phyloP scores from a whole-genome alignment of 2,888 invertebrate species.

The Hirtodrosophila duncani region DNA sequence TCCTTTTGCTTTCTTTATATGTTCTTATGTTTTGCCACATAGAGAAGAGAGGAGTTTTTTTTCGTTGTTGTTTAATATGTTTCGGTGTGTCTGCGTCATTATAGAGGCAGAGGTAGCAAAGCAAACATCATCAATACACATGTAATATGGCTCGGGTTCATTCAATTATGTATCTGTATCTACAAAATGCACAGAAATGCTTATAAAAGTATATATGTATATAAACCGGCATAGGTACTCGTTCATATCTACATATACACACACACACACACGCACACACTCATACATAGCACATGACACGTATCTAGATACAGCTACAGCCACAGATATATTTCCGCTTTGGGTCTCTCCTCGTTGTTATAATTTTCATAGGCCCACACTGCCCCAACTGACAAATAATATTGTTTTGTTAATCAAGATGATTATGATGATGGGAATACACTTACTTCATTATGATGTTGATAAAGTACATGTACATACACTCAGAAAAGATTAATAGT shows the following conservation, averaged over 20 bases:
- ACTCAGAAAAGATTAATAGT: no score
- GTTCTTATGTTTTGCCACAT: background rate
- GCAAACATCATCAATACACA: background rate
- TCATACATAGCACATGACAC: background rate
- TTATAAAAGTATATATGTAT: conserved; percentile 28
- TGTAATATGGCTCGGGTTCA: conserved; percentile 11
- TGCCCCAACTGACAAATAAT: no score
- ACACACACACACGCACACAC: background rate
- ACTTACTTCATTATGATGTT: no score
- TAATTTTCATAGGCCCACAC: conserved; percentile 25
- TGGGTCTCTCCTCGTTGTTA: conserved; percentile 24
- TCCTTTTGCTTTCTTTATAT: no score
- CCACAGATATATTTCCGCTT: conserved; percentile 23
- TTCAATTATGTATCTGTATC: conserved; percentile 38
- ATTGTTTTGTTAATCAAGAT: no score
- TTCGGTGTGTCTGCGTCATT: no score
- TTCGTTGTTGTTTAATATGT: conserved; percentile 4
- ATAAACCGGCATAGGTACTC: no score
- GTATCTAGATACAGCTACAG: conserved; percentile 26
- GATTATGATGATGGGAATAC: no score
- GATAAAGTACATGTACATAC: no score
- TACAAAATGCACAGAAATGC: no score
- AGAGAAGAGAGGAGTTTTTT: conserved; percentile 4
- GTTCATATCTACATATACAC: background rate
- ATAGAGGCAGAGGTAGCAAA: background rate